Base-by-base conservation (phyloP, 2,888 invertebrate species). In the Pedicia rivosa region DNA sequence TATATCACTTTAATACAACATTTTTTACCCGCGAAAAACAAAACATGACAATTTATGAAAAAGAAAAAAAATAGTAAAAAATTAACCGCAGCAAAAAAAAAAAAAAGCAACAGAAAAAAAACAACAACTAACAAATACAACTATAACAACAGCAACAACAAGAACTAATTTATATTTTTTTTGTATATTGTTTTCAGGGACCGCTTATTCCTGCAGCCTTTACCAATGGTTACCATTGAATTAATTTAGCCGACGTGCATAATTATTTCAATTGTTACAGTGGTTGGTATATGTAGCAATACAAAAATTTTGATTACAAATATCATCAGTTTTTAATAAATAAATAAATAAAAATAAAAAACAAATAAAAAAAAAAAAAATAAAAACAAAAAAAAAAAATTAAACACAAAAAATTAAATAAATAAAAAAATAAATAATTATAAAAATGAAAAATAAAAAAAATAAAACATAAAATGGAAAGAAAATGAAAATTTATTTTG, bases 201-300 rank as follows among this genome's bases (percentile, higher is more conserved):
- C 86, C 90, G 63, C 74, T 92, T 74, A 91, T 92, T 77, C 91
- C 91, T 69, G 88, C 91, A 71, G 90, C 90, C 70, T 92, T 91
- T 72, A 91, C 91, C 74, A 92, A 92, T 74, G 92, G 92, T 71
- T 91, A 90, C 75, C 90, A 91, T 78, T 84, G 81, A 83, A 69
- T 69, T 71, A 64, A 64, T 39, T 14, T 40, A 16, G 15, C 35
- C 12, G 15, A 35, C 16, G 26, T 26, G 19, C 25, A 25, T 16
- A 35, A 35, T 14, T 36, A 36, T 25, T 38, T 29, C 20, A 31
- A 37, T 38, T 39, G 42, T 40, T 41, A 41, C 36, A 40, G 59
- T 59, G 51, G 48, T 55, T 52, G 55, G 53, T 50, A 30, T 25
- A 22, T 36, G 38, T 30, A 41, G 42, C 38, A 39, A 35, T 40